Evolutionary conservation across 2,113 vertebrate species (phyloP).

Genomic region (Protomyctophum bolini): DNA sequence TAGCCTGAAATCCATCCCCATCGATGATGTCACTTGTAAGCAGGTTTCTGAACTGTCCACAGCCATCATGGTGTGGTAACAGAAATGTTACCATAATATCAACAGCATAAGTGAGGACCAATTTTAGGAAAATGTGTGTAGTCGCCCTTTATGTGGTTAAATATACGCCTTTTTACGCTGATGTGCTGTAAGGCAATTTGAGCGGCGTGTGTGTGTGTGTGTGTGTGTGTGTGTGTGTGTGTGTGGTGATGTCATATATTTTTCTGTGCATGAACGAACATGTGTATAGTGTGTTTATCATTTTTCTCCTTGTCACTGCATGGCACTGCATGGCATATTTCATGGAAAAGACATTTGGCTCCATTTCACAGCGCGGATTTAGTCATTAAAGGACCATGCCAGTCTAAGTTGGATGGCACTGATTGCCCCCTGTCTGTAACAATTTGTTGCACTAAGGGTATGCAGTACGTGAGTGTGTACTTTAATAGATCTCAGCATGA

Average conservation of each 20-base stretch:
- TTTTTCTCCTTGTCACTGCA: constrained; percentile 54
- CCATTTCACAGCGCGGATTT: constrained; percentile 32
- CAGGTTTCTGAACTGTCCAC: no score
- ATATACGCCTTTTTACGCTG: no score
- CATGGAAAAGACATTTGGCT: constrained; percentile 54
- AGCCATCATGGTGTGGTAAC: no score
- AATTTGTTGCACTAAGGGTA: constrained; percentile 7
- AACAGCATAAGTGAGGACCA: no score
- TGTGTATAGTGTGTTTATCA: constrained; percentile 48
- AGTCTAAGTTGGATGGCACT: neutral
- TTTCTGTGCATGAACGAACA: constrained; percentile 20
- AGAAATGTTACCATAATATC: no score
- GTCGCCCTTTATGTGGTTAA: no score
- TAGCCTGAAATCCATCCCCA: no score
- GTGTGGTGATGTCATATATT: constrained; percentile 48
- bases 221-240: constrained; percentile 28
- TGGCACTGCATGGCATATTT: constrained; percentile 36
- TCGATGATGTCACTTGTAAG: no score
- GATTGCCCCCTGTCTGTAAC: constrained; percentile 1
- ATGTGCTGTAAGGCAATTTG: no score
- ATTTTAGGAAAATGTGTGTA: no score
- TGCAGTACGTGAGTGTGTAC: constrained; percentile 11
- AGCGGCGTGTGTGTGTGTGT: neutral
- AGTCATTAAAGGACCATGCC: constrained; percentile 13
- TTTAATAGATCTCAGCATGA: neutral